Percentiles rank a stretch among this genome's conserved stretches.
These are phyloP conservation scores for Elysia crispata DNA, from an alignment of 2,888 invertebrate genomes.

Conservation along the genomic window DNA sequence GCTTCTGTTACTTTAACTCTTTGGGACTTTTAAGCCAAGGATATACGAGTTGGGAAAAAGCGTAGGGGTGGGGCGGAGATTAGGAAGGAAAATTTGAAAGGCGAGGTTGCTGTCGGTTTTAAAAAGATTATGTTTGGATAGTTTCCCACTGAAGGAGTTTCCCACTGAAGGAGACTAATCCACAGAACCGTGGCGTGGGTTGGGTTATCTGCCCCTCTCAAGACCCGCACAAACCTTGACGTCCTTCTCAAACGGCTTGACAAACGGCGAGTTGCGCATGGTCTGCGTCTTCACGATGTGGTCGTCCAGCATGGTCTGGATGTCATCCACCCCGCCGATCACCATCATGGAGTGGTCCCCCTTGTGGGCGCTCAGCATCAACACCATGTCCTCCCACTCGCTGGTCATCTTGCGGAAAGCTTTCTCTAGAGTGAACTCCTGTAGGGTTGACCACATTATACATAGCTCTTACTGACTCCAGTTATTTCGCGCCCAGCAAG, in stretches of 20 bases:
- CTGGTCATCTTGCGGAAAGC: constrained; percentile 77
- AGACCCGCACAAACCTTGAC: constrained; percentile 75
- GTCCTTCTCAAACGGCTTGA: constrained; percentile 78
- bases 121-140: too few relatives aligned
- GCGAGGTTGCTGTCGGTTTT: too few relatives aligned
- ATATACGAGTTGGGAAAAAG: too few relatives aligned
- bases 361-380: constrained; percentile 73
- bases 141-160: too few relatives aligned
- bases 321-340: constrained; percentile 78
- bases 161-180: too few relatives aligned
- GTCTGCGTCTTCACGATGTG: constrained; percentile 78
- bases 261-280: constrained; percentile 78
- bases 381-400: constrained; percentile 76
- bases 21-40: too few relatives aligned
- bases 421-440: constrained; percentile 78
- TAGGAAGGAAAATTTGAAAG: too few relatives aligned
- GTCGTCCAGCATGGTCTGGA: constrained; percentile 78
- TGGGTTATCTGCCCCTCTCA: too few relatives aligned
- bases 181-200: too few relatives aligned
- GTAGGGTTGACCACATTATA: constrained; percentile 35
- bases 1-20: too few relatives aligned
- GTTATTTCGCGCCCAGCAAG: too few relatives aligned
- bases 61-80: too few relatives aligned
- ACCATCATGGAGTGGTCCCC: constrained; percentile 76
- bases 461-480: neutral